Evolutionary conservation across 2,797 vertebrate species (phyloP), one percentile per base, ranked within the genome.

Genomic region (Cygnus olor): DNA sequence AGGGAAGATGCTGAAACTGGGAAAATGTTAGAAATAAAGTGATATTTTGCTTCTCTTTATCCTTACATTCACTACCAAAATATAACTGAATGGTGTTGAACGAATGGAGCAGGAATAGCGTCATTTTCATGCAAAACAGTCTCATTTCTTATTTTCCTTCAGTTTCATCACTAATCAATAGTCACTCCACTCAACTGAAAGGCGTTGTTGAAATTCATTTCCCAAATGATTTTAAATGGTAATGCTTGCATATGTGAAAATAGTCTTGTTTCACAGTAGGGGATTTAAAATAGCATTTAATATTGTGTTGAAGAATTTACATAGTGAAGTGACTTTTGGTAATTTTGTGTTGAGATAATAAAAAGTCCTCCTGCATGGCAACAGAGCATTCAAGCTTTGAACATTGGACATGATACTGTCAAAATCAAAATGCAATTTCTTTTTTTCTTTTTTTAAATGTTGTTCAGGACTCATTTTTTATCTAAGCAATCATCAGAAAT

Each of bases 151-250:
- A 58, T 74, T 69, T 89, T 70, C 25, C 44, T 40, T 88, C n/a
- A 16, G 56, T 94, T 89, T 89, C 65, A 42, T 94, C 49, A 36
- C 54, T 91, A 85, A 88, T 93, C 89, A 91, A 20, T 68, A 93
- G 73, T 45, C 70, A 74, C 47, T 89, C 38, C 74, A 87, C 54
- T 87, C 64, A 95, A 21, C 82, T 14, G 0, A 68, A 85, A 77
- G 40, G 10, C 34, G 44, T 49, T 82, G 34, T 83, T 83, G 80
- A 61, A 91, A 84, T 94, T 88, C n/a, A 79, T 88, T 88, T 96
- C 40, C 36, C 65, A 74, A 18, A 54, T 78, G 1, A 82, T 90
- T 95, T 74, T 78, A 68, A 90, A 69, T 88, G 9, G 11, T 74
- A 60, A 58, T 72, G 42, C 81, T 82, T 61, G 80, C 71, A 44